A percentile compares a stretch with the other conserved stretches of the same genome.
These are phyloP conservation scores for Danaus melanippus DNA, from an alignment of 1,140 invertebrate species.

Conservation along the genomic window DNA sequence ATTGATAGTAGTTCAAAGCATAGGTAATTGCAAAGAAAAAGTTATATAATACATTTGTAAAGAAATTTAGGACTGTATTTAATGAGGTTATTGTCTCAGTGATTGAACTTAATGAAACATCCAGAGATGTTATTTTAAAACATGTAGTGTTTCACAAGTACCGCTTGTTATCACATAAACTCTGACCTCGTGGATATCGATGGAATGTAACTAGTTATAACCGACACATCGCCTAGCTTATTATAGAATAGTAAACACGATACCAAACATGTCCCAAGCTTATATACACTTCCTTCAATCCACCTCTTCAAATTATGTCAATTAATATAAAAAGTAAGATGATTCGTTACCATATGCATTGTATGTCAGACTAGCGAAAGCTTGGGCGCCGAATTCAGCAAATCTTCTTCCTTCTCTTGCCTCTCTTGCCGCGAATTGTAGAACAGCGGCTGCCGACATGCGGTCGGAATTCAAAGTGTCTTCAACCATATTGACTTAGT, in stretches of 20 bases:
- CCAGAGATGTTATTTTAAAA: too few relatives aligned
- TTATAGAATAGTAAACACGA: background rate
- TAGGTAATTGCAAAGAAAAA: constrained; percentile 13
- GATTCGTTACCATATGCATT: constrained; percentile 49
- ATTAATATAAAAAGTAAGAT: too few relatives aligned
- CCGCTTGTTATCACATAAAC: constrained; percentile 13
- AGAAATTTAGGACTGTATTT: too few relatives aligned
- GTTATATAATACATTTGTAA: background rate
- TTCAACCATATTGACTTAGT: constrained; percentile 42
- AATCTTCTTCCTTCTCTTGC: constrained; percentile 52
- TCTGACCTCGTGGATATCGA: constrained; percentile 9
- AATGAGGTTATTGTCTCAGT: too few relatives aligned
- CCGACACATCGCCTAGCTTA: background rate
- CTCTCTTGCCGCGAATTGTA: constrained; percentile 57
- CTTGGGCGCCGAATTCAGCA: constrained; percentile 57
- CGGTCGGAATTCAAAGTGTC: constrained; percentile 40
- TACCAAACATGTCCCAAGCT: too few relatives aligned
- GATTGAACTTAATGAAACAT: too few relatives aligned
- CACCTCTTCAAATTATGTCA: too few relatives aligned
- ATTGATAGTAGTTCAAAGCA: background rate
- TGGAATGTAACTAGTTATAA: constrained; percentile 15
- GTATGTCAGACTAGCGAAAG: constrained; percentile 55
- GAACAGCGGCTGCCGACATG: constrained; percentile 54
- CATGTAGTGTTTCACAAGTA: background rate
- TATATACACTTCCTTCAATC: too few relatives aligned